Evolutionary conservation across 2,797 vertebrate species (phyloP).

Genomic region (Acanthis flammea): DNA sequence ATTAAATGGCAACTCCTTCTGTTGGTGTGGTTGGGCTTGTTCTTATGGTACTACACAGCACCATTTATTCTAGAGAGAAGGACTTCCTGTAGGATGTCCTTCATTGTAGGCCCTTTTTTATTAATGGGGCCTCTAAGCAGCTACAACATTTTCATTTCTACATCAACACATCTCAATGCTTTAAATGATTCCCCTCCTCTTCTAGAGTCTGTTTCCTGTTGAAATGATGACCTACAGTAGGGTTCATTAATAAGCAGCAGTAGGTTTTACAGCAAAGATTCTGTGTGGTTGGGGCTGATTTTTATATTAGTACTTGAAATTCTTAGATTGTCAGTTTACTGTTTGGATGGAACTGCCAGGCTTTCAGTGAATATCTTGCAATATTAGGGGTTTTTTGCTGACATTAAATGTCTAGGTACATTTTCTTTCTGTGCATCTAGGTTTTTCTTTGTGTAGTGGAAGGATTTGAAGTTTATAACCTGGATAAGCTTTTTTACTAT

Average conservation of each 20-base stretch:
- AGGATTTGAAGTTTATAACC: conserved; percentile 22
- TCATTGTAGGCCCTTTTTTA: not conserved
- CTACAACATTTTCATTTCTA: not conserved
- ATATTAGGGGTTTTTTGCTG: not conserved
- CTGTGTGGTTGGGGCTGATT: not conserved
- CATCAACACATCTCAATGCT: not conserved
- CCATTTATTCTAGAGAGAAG: not conserved
- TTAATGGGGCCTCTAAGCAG: not conserved
- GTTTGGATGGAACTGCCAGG: not conserved
- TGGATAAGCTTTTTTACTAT: not conserved
- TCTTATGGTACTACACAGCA: not conserved
- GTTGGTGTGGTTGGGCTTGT: not conserved
- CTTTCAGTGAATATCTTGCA: not conserved
- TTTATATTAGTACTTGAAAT: not conserved
- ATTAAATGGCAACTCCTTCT: not conserved
- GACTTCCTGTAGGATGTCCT: not conserved
- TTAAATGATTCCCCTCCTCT: not conserved
- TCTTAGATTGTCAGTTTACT: not conserved
- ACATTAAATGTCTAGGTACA: not conserved
- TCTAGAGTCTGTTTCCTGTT: not conserved
- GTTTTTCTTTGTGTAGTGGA: not conserved
- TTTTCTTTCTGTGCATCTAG: not conserved
- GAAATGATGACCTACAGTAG: not conserved
- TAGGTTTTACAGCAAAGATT: not conserved
- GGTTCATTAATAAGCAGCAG: not conserved